Conservation (phyloP, 2,797 vertebrate genomes). For the Acridotheres tristis region DNA sequence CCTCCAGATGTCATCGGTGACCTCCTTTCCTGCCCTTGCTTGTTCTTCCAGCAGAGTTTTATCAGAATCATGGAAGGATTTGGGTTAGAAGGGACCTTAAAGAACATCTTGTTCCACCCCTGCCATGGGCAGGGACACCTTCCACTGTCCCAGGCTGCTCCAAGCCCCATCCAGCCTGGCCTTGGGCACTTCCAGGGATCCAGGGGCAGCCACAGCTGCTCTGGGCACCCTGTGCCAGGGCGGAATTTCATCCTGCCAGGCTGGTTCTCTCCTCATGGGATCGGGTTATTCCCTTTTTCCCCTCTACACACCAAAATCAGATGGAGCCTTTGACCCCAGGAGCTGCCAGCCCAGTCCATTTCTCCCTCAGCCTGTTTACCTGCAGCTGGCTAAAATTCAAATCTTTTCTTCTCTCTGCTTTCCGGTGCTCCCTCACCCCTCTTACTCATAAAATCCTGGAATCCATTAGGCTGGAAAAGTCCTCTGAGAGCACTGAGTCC, state of each 20-base stretch:
- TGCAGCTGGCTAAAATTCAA: background rate
- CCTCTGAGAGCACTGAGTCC: background rate
- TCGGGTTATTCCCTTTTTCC: background rate
- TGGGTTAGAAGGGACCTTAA: background rate
- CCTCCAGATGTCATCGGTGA: background rate
- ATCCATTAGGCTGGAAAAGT: background rate
- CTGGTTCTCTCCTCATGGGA: background rate
- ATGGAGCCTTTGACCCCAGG: background rate
- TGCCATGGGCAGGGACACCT: background rate
- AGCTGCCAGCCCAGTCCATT: background rate
- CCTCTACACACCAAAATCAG: background rate
- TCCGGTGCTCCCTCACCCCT: background rate
- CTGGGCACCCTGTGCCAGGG: background rate
- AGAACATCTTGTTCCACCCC: accelerated
- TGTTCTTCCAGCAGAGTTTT: background rate
- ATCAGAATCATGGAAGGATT: background rate
- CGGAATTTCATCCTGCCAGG: background rate
- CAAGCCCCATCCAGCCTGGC: accelerated
- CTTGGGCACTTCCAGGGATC: background rate
- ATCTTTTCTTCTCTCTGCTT: background rate
- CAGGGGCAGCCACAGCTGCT: background rate
- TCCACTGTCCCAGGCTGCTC: accelerated
- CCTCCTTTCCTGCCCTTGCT: background rate
- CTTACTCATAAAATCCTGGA: background rate
- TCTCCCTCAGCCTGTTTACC: background rate